Conservation (phyloP, 2,113 vertebrate genomes). For the Pseudorasbora parva region DNA sequence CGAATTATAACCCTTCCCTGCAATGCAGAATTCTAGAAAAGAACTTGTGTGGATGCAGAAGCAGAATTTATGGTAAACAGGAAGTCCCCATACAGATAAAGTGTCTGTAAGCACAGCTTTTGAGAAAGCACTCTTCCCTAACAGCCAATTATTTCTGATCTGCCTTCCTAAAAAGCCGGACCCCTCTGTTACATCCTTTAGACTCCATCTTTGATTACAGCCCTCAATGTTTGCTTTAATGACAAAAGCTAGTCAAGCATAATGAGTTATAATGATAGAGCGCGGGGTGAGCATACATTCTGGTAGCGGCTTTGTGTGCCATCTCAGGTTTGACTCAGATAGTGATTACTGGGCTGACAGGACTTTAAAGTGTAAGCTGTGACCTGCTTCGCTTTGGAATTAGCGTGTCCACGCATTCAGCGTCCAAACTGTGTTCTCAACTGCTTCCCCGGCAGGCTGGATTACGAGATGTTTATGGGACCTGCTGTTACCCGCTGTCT, state of each 20-base stretch:
- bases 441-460: constrained; percentile 55
- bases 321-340: constrained; percentile 45
- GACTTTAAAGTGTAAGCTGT: constrained; percentile 51
- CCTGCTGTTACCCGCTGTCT: constrained; percentile 57
- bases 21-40: background rate
- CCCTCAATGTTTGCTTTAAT: constrained; percentile 58
- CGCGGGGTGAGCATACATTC: constrained; percentile 23
- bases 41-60: constrained; percentile 10
- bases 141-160: constrained; percentile 54
- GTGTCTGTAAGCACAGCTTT: constrained; percentile 36
- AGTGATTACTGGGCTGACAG: constrained; percentile 52
- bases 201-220: constrained; percentile 57
- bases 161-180: constrained; percentile 27
- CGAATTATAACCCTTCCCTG: constrained; percentile 26
- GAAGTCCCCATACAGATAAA: constrained; percentile 13
- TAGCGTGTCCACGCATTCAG: constrained; percentile 54
- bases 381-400: constrained; percentile 56
- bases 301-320: constrained; percentile 20
- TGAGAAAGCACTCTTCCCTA: constrained; percentile 29
- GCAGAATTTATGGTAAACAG: constrained; percentile 21
- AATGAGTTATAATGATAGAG: constrained; percentile 65
- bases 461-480: constrained; percentile 65
- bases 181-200: constrained; percentile 36
- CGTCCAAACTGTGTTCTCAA: constrained; percentile 22
- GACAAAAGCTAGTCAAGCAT: constrained; percentile 54